These are phyloP conservation scores for Aspidapion aeneum DNA, from an alignment of 2,888 invertebrate genomes.

Conservation along the genomic window DNA sequence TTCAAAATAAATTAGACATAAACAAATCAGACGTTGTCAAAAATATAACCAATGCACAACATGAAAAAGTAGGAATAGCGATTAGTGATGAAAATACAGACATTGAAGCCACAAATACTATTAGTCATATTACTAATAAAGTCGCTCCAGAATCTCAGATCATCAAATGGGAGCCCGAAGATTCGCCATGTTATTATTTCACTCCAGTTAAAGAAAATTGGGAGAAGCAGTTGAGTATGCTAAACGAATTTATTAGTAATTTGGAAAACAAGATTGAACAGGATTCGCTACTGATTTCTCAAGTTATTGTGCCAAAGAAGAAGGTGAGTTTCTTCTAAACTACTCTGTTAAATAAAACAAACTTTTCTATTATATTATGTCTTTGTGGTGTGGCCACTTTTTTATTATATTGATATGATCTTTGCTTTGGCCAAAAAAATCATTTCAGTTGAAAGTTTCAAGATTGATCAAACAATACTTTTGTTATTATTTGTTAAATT, in stretches of 20 bases:
- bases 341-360: no score
- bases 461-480: no score
- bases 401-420: no score
- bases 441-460: no score
- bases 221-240: not conserved
- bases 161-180: not conserved
- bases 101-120: no score
- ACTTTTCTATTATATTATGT: no score
- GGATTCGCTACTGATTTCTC: conserved; percentile 7
- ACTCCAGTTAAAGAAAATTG: not conserved
- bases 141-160: not conserved
- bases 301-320: conserved; percentile 19
- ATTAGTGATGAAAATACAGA: not conserved
- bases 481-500: no score
- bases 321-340: no score
- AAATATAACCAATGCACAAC: not conserved
- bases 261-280: not conserved
- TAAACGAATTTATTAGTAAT: not conserved
- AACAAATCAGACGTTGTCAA: not conserved
- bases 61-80: no score
- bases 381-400: no score
- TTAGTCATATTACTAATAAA: not conserved
- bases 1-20: not conserved
- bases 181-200: not conserved
- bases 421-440: no score